phyloP scores from a whole-genome alignment of 2,888 invertebrate species.

The Trissolcus brochymenae region DNA sequence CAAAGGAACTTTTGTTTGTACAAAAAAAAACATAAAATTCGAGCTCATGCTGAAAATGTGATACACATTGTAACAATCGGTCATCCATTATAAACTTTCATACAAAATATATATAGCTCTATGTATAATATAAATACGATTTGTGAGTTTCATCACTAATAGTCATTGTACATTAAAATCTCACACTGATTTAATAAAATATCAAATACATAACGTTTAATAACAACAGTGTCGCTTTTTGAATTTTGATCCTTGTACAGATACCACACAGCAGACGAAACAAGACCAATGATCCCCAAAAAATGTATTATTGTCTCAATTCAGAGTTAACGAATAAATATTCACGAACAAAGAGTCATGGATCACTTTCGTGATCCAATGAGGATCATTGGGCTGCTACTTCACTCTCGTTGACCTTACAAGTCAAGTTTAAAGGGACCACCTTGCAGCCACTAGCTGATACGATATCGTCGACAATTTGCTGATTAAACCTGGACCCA shows the following conservation, averaged over 20 bases:
- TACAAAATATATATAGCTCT: not conserved
- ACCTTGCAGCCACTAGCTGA: constrained; percentile 72
- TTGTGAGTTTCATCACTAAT: constrained; percentile 3
- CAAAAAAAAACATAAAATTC: constrained; percentile 4
- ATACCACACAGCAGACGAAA: no score
- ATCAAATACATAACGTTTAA: constrained; percentile 27
- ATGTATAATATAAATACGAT: not conserved
- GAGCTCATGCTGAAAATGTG: no score
- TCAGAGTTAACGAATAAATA: not conserved
- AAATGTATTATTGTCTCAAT: not conserved
- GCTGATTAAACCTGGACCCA: constrained; percentile 81
- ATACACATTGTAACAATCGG: no score
- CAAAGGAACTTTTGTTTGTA: constrained; percentile 2
- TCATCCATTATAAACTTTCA: not conserved
- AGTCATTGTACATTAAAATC: not conserved
- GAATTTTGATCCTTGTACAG: no score
- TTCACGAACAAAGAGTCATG: constrained; percentile 27
- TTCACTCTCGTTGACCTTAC: constrained; percentile 66
- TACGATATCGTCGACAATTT: constrained; percentile 80
- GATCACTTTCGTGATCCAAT: constrained; percentile 46
- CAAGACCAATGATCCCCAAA: no score
- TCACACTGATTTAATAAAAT: constrained; percentile 9
- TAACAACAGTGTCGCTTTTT: not conserved
- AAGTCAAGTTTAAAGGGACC: constrained; percentile 60
- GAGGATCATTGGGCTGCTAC: constrained; percentile 68